Evolutionary conservation across 2,797 vertebrate genomes (phyloP).

Genomic region (Melanotaenia trifasciata): DNA sequence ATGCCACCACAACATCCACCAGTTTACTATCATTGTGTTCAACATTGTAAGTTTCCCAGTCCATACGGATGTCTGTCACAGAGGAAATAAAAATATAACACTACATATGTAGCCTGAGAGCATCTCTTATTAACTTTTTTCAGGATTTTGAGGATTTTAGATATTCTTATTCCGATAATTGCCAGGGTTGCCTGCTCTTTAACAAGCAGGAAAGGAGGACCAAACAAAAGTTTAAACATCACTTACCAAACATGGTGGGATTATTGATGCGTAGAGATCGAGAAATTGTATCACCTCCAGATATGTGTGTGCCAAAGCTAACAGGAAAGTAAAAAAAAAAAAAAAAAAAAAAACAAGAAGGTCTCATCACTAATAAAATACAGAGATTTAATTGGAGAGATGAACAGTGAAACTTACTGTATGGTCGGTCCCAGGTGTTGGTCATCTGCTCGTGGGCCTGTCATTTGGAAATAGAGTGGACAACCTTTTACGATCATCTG

Average conservation of each 20-base stretch:
- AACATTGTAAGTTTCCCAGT: slow-evolving; percentile 89
- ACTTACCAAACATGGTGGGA: slow-evolving; percentile 88
- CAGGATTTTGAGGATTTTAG: background rate
- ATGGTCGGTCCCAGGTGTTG: slow-evolving; percentile 80
- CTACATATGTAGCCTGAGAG: background rate
- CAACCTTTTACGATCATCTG: slow-evolving; percentile 90
- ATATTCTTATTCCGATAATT: background rate
- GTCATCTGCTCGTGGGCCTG: slow-evolving; percentile 76
- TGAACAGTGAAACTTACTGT: slow-evolving; percentile 74
- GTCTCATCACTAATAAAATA: background rate
- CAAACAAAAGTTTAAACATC: background rate
- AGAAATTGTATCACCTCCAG: slow-evolving; percentile 87
- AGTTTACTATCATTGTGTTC: slow-evolving; percentile 80
- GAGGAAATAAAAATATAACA: background rate
- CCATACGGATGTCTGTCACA: slow-evolving; percentile 90
- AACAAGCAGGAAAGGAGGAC: background rate
- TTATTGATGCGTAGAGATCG: slow-evolving; percentile 89
- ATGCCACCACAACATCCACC: slow-evolving; percentile 87
- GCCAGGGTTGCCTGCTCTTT: background rate
- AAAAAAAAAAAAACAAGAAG: background rate
- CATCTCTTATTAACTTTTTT: background rate
- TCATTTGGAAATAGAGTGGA: slow-evolving; percentile 90
- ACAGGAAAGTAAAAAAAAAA: slow-evolving; percentile 6
- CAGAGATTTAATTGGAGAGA: background rate
- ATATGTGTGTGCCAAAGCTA: slow-evolving; percentile 91